Evolutionary conservation across 23 tunicate genomes (phyloP), one percentile per base, ranked within the genome.

Genomic region (Halocynthia aurantium): DNA sequence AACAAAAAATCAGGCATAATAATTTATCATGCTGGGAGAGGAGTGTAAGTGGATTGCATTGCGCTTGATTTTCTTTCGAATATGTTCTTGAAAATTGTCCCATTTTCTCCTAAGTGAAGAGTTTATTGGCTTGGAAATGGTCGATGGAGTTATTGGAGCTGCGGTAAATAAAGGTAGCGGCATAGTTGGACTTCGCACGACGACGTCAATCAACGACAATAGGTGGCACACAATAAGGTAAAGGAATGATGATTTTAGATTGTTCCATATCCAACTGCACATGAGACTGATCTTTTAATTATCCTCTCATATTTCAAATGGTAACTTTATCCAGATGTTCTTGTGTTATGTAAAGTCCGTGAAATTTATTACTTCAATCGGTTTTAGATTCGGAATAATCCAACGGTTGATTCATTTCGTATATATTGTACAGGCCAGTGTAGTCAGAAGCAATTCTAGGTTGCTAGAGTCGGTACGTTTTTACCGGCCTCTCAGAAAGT

Each of bases 211-310:
- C 8, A 89, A 84, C 71, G 96, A 89, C 62, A 85, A 82, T 19
- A 72, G 58, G 55, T 89, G 96, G 96, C 96, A 89, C 72, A 73
- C 62, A 80, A 15, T 89, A 7, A 87, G 77, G 93, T 87, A 52
- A 15, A n/a, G 13, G 31, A 11, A 11, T 18, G 44, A 31, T 31
- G 4, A 31, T 31, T 31, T 31, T 31, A 31, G 15, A 13, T 58
- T 58, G 15, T 58, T 58, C 4, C 4, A 58, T 58, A 13, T 58
- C 63, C 17, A 58, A 58, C 63, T 58, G 63, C 63, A 15, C 15
- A 13, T 15, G 63, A 12, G 62, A 58, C 63, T 58, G 17, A 58
- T 13, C 2, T 58, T n/a, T 13, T 15, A 2, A 58, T 58, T 58
- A n/a, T 58, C 15, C 63, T 4, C 15, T 58, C 17, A 58, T 13